Base-by-base conservation (phyloP, 1,140 invertebrate species). In the Heliconius hermathena region DNA sequence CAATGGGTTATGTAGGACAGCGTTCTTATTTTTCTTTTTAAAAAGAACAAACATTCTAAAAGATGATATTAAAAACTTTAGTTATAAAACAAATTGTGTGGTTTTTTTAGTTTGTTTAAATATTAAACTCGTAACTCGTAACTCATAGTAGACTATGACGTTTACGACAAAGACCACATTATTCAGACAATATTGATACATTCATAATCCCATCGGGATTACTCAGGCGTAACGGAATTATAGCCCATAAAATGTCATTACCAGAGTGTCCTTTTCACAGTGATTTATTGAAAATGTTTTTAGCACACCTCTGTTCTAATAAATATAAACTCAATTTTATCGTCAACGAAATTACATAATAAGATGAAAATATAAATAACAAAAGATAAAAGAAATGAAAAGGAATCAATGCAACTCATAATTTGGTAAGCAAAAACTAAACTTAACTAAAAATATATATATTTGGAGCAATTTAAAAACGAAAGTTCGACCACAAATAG, bases 1-100 rank as follows among this genome's bases (percentile, higher is more conserved):
- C 71, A 66, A 74, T 66, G 54, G 36, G 22, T 76, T 76, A 66
- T 76, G 74, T 70, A 46, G 33, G 74, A 76, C 74, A 75, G 60
- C 26, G 60, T 29, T 66, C 60, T 66, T 66, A 66, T 66, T 66
- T 66, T 66, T 66, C 26, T 16, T 66, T 66, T 66, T 66, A 66
- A 66, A 66, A 66, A 66, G 60, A 66, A 66, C 60, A 66, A 66
- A 66, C 60, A 66, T 66, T 66, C 60, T 66, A 29, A 60, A 66
- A 66, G 60, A 66, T 66, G 22, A 66, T 66, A 66, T 66, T 66
- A 66, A 66, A 66, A 13, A 66, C 9, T 22, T 26, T 26, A 66
- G 60, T 66, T 5, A 29, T 26, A 66, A 66, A 66, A 66, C 22
- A 66, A 46, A 13, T 1, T 66, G 60, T 66, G 3, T 26, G 8